Base-by-base conservation (phyloP, 2,888 invertebrate species). In the Drosophila dives region DNA sequence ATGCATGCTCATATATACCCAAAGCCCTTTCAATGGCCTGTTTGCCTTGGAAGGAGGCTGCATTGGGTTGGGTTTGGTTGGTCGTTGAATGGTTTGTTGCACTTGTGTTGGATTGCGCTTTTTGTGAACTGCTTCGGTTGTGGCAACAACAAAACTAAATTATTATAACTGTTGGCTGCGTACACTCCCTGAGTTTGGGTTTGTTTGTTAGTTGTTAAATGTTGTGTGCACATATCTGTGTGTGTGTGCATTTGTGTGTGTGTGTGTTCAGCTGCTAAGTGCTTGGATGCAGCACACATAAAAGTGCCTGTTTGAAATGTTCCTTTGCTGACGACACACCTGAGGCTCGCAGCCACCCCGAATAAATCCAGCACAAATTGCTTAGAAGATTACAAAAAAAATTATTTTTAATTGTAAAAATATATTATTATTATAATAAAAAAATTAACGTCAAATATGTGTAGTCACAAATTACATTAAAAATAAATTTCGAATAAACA, bases 71-170 rank as follows among this genome's bases (percentile, higher is more conserved):
- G 15, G 40, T 4, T 6, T 6, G 29, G 29, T 29, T 29, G 59
- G 7, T 8, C 40, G 51, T 54, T 36, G 64, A 42, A 36, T 50
- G 55, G 40, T 45, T 45, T 12, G 61, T 26, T 54, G 64, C 66
- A 72, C 66, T 66, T 63, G 62, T 67, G 63, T 67, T 80, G 62
- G 61, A 77, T 75, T 78, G 86, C 78, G 78, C 78, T 87, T 87
- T 87, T 87, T 73, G 75, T 77, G 71, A 80, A 56, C 66, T 64
- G 72, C 80, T 58, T 58, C 61, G 64, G 66, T 80, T 67, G 69
- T 64, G 66, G 80, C 80, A 55, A 40, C 67, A 73, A 73, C 74
- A 67, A 79, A 82, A 79, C 83, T 74, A 74, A 81, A 86, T 81
- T 75, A 80, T 72, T 78, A 71, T 71, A 70, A 80, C 80, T 68